Conservation (phyloP, 2,888 invertebrate genomes). For the Lymantria dispar region DNA sequence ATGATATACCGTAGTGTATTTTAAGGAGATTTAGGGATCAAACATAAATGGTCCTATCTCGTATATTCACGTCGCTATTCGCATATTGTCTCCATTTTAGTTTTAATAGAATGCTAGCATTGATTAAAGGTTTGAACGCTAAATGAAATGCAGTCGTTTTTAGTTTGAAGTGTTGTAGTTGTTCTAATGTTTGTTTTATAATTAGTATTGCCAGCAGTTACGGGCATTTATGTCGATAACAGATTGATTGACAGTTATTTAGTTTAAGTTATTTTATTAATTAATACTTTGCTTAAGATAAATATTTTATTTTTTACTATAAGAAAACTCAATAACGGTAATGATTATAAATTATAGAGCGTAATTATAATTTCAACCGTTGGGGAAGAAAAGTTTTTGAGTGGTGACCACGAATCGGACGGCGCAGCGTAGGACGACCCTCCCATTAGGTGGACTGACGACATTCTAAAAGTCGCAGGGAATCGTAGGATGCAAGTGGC, state of each 20-base stretch:
- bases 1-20: constrained; percentile 15
- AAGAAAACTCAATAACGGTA: no score
- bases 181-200: constrained; percentile 23
- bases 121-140: constrained; percentile 21
- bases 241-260: constrained; percentile 11
- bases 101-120: constrained; percentile 22
- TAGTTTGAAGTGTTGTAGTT: constrained; percentile 9
- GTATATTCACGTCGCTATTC: constrained; percentile 28
- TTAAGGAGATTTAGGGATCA: constrained; percentile 22
- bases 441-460: no score
- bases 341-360: no score
- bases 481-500: no score
- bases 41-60: constrained; percentile 20
- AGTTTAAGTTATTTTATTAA: no score
- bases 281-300: no score
- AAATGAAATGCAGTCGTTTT: constrained; percentile 21
- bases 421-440: no score
- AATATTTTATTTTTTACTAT: no score
- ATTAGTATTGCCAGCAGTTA: constrained; percentile 8
- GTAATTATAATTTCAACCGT: no score
- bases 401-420: no score
- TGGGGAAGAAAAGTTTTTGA: no score
- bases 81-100: constrained; percentile 27
- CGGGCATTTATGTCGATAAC: constrained; percentile 9
- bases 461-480: no score